These are phyloP conservation scores for Adoxophyes honmai DNA, from an alignment of 1,140 invertebrate genomes.

Conservation along the genomic window DNA sequence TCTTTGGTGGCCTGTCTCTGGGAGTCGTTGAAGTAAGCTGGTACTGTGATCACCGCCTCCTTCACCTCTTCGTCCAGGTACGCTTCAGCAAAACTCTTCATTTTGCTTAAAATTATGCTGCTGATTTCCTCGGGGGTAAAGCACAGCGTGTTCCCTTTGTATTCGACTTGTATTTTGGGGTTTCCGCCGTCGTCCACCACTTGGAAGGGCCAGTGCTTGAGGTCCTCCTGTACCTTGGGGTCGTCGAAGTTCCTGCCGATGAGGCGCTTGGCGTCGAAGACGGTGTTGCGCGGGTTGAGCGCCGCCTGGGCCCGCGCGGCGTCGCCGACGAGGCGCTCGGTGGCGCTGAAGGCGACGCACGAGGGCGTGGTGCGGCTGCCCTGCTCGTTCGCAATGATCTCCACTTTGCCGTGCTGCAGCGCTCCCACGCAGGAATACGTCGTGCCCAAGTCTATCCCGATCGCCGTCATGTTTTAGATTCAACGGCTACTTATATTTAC, in stretches of 20 bases:
- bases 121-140: conserved; percentile 89
- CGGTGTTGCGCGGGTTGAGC: conserved; percentile 73
- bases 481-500: too few relatives aligned
- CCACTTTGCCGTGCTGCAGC: conserved; percentile 95
- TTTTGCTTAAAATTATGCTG: conserved; percentile 87
- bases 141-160: conserved; percentile 84
- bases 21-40: conserved; percentile 94
- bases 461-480: conserved; percentile 81
- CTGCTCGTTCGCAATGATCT: conserved; percentile 97
- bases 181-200: conserved; percentile 82
- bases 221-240: conserved; percentile 84
- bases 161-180: conserved; percentile 85
- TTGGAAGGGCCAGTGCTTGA: conserved; percentile 87
- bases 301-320: conserved; percentile 85
- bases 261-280: conserved; percentile 77
- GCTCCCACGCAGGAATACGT: conserved; percentile 92
- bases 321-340: conserved; percentile 87
- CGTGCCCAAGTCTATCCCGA: conserved; percentile 89
- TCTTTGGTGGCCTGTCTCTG: conserved; percentile 92
- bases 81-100: conserved; percentile 89
- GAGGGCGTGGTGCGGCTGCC: conserved; percentile 94
- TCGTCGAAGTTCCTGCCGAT: conserved; percentile 84
- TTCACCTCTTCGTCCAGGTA: conserved; percentile 84
- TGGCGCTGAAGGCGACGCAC: conserved; percentile 93
- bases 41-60: conserved; percentile 89